Percentiles rank a stretch among this genome's conserved stretches.
phyloP scores from a whole-genome alignment of 2,888 invertebrate species.

The Sarcophaga rosellei region DNA sequence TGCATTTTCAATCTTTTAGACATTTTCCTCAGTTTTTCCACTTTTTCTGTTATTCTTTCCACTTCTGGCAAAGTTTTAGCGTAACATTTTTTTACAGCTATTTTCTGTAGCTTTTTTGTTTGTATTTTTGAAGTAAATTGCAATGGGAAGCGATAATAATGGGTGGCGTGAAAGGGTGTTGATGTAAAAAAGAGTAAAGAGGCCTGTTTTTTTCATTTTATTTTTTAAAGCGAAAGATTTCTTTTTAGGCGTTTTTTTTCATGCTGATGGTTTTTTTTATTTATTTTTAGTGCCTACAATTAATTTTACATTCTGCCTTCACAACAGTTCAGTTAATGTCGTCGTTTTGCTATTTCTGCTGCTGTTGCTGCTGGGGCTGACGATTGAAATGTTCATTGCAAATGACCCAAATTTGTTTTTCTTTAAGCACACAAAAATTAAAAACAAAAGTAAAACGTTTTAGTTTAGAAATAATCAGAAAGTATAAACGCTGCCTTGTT shows the following conservation, averaged over 20 bases:
- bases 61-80: not conserved
- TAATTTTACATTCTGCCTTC: slow-evolving; percentile 32
- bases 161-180: slow-evolving; percentile 1
- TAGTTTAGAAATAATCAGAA: slow-evolving; percentile 47
- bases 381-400: not conserved
- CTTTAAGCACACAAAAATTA: slow-evolving; percentile 31
- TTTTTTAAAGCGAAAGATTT: too few species aligned
- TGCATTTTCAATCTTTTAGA: slow-evolving; percentile 2
- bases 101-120: not conserved
- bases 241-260: slow-evolving; percentile 9
- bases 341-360: not conserved
- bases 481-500: slow-evolving; percentile 18
- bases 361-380: not conserved
- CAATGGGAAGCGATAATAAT: not conserved
- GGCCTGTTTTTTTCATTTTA: too few species aligned
- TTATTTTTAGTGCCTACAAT: slow-evolving; percentile 5
- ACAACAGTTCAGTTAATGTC: not conserved
- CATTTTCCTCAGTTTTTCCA: too few species aligned
- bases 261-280: not conserved
- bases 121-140: slow-evolving; percentile 15
- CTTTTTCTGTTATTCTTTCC: too few species aligned
- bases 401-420: slow-evolving; percentile 54
- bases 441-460: slow-evolving; percentile 43
- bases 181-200: slow-evolving; percentile 12
- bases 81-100: not conserved